Evolutionary conservation across 2,888 invertebrate genomes (phyloP).

Genomic region (Lacanobia wlatinum): DNA sequence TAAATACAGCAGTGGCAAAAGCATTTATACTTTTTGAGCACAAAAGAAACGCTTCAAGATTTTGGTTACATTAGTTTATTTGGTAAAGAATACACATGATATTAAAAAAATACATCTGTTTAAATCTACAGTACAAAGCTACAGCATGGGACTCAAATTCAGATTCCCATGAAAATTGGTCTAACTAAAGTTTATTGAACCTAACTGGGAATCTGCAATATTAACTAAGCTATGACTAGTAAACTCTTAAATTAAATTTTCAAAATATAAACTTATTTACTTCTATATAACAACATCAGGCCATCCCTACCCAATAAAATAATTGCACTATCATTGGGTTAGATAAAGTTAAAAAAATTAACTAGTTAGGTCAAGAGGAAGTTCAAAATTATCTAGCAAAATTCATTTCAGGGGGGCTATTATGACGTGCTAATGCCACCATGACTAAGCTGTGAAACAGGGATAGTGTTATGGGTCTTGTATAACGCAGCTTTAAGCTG

Average conservation of each 20-base stretch:
- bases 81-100: neutral
- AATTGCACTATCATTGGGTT: neutral
- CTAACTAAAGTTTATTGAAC: neutral
- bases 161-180: neutral
- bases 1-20: neutral
- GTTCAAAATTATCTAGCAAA: neutral
- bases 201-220: neutral
- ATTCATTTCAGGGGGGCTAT: too few species aligned
- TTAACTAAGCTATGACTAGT: neutral
- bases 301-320: neutral
- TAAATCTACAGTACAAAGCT: neutral
- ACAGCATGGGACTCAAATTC: neutral
- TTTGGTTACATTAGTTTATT: constrained; percentile 22
- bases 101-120: neutral
- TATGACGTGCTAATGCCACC: too few species aligned
- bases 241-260: neutral
- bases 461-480: too few species aligned
- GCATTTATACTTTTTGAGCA: neutral
- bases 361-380: neutral
- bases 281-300: neutral
- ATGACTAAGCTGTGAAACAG: too few species aligned
- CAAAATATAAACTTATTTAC: neutral
- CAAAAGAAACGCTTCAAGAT: constrained; percentile 14
- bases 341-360: neutral
- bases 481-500: too few species aligned